These are phyloP conservation scores for Novumbra hubbsi DNA, from an alignment of 2,797 vertebrate species.

Conservation along the genomic window DNA sequence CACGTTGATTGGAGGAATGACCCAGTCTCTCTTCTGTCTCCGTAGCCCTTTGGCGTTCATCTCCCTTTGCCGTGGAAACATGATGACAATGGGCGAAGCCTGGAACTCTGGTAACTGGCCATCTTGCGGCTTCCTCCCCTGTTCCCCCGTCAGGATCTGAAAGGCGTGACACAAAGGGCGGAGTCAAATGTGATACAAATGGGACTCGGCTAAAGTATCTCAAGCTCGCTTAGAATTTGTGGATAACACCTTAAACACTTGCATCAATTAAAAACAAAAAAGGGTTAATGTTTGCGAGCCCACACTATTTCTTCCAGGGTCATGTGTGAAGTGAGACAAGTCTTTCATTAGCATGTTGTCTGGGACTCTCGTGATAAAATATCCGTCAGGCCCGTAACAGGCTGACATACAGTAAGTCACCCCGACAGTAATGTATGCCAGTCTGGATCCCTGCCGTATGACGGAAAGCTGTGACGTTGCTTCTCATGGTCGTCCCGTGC, in stretches of 20 bases:
- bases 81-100: slow-evolving; percentile 69
- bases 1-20: slow-evolving; percentile 96
- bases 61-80: slow-evolving; percentile 74
- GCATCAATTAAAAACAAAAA: too few species aligned
- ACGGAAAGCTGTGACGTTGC: not conserved
- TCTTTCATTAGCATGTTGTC: not conserved
- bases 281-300: too few species aligned
- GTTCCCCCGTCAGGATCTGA: slow-evolving; percentile 68
- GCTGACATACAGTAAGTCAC: not conserved
- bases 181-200: slow-evolving; percentile 23
- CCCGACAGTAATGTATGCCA: not conserved
- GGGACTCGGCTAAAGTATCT: slow-evolving; percentile 12
- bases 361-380: not conserved
- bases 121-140: slow-evolving; percentile 34
- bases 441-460: not conserved
- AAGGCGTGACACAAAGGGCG: slow-evolving; percentile 33
- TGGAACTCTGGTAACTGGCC: slow-evolving; percentile 36
- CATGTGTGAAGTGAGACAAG: not conserved
- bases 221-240: too few species aligned
- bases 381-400: not conserved
- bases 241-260: too few species aligned
- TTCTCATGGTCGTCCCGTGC: not conserved
- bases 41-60: slow-evolving; percentile 73
- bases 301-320: not conserved
- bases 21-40: slow-evolving; percentile 94